Evolutionary conservation across 2,113 vertebrate species (phyloP), one percentile per base, ranked within the genome.

Genomic region (Serinus canaria): DNA sequence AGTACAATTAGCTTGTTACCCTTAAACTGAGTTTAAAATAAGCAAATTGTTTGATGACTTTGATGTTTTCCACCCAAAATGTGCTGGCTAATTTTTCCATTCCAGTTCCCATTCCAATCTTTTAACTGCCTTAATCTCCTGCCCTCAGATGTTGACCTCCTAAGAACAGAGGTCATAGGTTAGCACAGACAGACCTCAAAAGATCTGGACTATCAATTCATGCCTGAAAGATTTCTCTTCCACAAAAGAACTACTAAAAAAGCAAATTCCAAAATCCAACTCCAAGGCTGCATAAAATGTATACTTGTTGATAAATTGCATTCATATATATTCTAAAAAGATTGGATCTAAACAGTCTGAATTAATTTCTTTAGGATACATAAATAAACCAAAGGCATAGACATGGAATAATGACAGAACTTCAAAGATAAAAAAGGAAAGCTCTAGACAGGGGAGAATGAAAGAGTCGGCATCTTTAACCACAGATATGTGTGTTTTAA

Each of bases 81-180:
- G 97, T 97, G 97, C 97, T 98, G 96, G 98, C 98, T 98, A 98
- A 98, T 98, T 98, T 98, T 98, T 98, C 98, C 98, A 98, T 98
- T 98, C 98, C 97, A 98, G 97, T 98, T 98, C 96, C 97, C 98
- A 98, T 98, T 98, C 97, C 92, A 96, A 96, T 98, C 98, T 98
- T 98, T 98, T 98, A 98, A 98, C 97, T 98, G 97, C 97, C 98
- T 98, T 98, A 98, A 98, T 98, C 98, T 98, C 97, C 97, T 98
- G 98, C 98, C 98, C 98, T 98, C 97, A 98, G 97, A 98, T 98
- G 98, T 95, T 98, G 98, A 98, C 98, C 98, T 97, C 97, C 95
- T 97, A 98, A 98, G 98, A 98, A 98, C 96, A 97, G 97, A 97
- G 98, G 98, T 98, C 98, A 98, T 79, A 97, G 98, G 98, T 98